These are phyloP conservation scores for Ceyx cyanopectus DNA, from an alignment of 2,113 vertebrate genomes.

Conservation along the genomic window DNA sequence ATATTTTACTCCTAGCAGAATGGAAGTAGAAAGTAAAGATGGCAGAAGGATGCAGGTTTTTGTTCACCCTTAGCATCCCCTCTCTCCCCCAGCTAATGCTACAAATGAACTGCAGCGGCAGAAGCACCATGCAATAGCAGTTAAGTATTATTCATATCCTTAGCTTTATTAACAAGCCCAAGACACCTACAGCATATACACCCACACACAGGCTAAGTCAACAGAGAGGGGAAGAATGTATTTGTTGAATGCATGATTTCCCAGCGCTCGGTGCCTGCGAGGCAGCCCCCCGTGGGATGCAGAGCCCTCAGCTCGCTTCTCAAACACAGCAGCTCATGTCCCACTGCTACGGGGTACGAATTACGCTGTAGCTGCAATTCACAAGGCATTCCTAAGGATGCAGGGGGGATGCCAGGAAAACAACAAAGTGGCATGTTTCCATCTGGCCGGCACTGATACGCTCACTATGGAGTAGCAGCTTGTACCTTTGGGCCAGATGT, in stretches of 20 bases:
- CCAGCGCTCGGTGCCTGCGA: not conserved
- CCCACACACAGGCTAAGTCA: conserved; percentile 46
- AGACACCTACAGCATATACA: conserved; percentile 44
- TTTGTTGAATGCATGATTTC: conserved; percentile 30
- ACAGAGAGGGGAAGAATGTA: not conserved
- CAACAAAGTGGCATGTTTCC: conserved; percentile 6
- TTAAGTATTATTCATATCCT: conserved; percentile 52
- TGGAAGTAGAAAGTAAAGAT: not conserved
- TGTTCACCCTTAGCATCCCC: not conserved
- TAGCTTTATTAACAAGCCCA: conserved; percentile 35
- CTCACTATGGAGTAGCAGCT: not conserved
- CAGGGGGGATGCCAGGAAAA: not conserved
- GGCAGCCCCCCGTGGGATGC: not conserved
- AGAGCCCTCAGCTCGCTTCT: not conserved
- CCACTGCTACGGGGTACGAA: not conserved
- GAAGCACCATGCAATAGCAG: conserved; percentile 21
- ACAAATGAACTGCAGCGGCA: not conserved
- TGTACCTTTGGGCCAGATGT: not conserved
- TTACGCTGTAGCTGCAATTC: not conserved
- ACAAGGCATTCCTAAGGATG: not conserved
- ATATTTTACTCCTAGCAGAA: not conserved
- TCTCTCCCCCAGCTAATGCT: not conserved
- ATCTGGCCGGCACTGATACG: not conserved
- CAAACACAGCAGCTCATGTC: not conserved
- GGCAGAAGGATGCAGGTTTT: not conserved